These are phyloP conservation scores for Poliocrania exsul DNA, from an alignment of 2,797 vertebrate genomes.

Conservation along the genomic window DNA sequence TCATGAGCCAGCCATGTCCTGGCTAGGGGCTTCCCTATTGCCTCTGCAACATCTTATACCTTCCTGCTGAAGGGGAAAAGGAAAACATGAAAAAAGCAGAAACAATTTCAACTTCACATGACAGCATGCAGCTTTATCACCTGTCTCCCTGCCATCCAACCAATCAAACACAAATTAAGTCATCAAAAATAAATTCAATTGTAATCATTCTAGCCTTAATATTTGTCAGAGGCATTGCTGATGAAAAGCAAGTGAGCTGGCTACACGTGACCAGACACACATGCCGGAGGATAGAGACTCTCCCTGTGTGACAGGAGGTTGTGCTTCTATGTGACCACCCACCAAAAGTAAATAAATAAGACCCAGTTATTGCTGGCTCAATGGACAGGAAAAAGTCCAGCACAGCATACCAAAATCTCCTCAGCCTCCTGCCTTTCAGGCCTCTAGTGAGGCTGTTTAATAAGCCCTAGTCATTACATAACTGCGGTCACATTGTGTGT, in stretches of 20 bases:
- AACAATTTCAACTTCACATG: not conserved
- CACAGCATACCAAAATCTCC: not conserved
- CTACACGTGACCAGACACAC: not conserved
- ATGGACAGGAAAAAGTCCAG: slow-evolving; percentile 33
- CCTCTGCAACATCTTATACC: not conserved
- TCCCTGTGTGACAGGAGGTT: not conserved
- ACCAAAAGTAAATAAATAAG: slow-evolving; percentile 65
- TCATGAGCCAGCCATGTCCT: not conserved
- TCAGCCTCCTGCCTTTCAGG: not conserved
- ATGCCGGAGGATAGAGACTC: not conserved
- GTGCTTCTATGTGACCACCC: not conserved
- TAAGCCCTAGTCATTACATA: slow-evolving; percentile 22
- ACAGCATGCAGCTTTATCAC: not conserved
- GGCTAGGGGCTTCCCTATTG: not conserved
- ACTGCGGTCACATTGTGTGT: not conserved
- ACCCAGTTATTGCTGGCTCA: slow-evolving; percentile 48
- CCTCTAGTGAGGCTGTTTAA: slow-evolving; percentile 50
- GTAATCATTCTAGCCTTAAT: not conserved
- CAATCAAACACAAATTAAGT: not conserved
- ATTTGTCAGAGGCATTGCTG: not conserved
- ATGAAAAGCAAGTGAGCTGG: not conserved
- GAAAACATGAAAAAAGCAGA: not conserved
- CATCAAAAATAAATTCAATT: not conserved
- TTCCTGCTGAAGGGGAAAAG: not conserved
- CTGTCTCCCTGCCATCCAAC: not conserved